phyloP scores from a whole-genome alignment of 2,797 vertebrate species.

The Anguilla obscura region DNA sequence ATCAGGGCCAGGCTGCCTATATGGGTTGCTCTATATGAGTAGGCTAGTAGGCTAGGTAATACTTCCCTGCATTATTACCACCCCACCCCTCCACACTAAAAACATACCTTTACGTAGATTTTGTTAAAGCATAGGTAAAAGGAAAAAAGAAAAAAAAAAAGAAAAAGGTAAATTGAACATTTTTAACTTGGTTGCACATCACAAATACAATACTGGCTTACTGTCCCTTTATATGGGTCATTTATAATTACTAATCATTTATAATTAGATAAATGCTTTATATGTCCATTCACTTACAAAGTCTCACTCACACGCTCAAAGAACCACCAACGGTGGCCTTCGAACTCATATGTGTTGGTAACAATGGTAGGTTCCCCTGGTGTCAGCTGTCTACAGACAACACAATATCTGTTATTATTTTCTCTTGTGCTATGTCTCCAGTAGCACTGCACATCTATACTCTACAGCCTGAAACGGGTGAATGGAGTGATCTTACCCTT shows the following conservation, averaged over 20 bases:
- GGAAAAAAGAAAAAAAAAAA: background rate
- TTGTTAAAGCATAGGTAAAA: too few species aligned
- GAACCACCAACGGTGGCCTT: background rate
- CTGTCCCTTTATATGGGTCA: background rate
- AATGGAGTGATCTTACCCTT: background rate
- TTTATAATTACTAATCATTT: background rate
- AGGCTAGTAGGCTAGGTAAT: background rate
- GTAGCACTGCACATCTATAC: background rate
- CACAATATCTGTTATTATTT: background rate
- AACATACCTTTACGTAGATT: too few species aligned
- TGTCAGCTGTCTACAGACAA: background rate
- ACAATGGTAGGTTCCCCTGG: background rate
- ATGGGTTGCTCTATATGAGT: background rate
- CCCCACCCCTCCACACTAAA: background rate
- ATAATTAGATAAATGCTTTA: background rate
- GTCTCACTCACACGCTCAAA: background rate
- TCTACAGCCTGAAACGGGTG: background rate
- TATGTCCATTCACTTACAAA: background rate
- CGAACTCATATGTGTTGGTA: background rate
- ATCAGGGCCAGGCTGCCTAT: background rate
- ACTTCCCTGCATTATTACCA: background rate
- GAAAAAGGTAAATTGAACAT: background rate
- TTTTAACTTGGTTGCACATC: background rate
- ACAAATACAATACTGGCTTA: background rate
- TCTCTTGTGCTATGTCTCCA: background rate